Evolutionary conservation across 2,888 invertebrate species (phyloP).

Genomic region (Synergus japonicus): DNA sequence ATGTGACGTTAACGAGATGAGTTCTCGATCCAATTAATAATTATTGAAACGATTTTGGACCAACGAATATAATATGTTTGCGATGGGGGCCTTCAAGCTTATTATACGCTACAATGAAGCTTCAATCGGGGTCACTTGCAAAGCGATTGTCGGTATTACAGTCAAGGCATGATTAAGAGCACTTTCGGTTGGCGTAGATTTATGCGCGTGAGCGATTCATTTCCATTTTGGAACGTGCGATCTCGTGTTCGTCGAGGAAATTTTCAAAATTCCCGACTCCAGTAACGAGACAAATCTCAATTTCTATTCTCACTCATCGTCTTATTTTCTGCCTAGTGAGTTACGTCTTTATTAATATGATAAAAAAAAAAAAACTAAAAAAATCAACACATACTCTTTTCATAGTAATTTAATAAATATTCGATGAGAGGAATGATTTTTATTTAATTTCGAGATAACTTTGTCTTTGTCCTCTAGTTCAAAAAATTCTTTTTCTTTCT

Average conservation of each 20-base stretch:
- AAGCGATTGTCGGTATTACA: constrained; percentile 64
- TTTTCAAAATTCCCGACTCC: neutral
- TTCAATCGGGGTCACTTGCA: constrained; percentile 62
- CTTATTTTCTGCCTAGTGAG: constrained; percentile 28
- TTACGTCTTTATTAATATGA: neutral
- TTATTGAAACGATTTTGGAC: neutral
- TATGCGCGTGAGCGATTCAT: constrained; percentile 47
- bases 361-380: neutral
- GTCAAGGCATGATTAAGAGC: constrained; percentile 61
- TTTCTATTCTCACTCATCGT: constrained; percentile 33
- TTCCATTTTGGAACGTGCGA: constrained; percentile 46
- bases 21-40: constrained; percentile 20
- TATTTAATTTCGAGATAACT: neutral
- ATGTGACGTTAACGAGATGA: constrained; percentile 4
- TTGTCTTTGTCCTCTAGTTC: neutral
- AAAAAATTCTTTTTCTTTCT: neutral
- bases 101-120: constrained; percentile 67
- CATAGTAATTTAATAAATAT: neutral
- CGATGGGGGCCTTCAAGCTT: constrained; percentile 60
- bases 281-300: neutral
- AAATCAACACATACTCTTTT: neutral
- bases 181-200: constrained; percentile 53
- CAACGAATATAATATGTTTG: constrained; percentile 48
- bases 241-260: constrained; percentile 1
- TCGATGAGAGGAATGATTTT: neutral